Evolutionary conservation across 2,113 vertebrate genomes (phyloP), one percentile per base, ranked within the genome.

Genomic region (Hippocampus guttulatus): DNA sequence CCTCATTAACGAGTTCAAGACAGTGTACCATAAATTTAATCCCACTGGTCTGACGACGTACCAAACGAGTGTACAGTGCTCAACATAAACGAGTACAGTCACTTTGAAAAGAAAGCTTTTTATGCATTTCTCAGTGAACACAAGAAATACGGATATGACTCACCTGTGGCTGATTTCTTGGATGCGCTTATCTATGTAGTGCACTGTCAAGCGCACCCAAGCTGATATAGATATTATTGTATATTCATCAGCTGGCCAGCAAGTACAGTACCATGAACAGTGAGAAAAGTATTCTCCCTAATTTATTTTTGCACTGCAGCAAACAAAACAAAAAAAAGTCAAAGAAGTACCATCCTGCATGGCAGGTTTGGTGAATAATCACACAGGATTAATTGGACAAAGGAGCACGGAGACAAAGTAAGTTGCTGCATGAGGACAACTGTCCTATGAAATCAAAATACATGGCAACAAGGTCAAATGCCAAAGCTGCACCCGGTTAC

Each of bases 221-320:
- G 72, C 68, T 76, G 12, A 82, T 64, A 69, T 79, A 85, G 77
- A 69, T 81, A 76, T 38, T 63, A 82, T 23, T n/a, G n/a, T 58
- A 12, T 70, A 79, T 74, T 83, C 71, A 79, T 67, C 30, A 54
- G 72, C 68, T 57, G 73, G 83, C 61, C 25, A 74, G 71, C 69
- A 67, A 77, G 86, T 87, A 88, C 84, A 77, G 86, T 87, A 88
- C 84, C 85, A 67, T 82, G 72, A 83, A 83, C 79, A 84, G 81
- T 75, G 73, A 81, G 52, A 75, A 77, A 78, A 85, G 77, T 76
- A 71, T 58, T 55, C 67, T 75, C 76, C 69, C 61, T 58, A 72
- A 66, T 80, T 75, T 38, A 30, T 3, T 81, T 83, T 78, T 78
- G 71, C 47, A 79, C 74, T 73, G 77, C 67, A 73, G 73, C 79